A percentile compares a stretch with the other conserved stretches of the same genome.
phyloP scores from a whole-genome alignment of 2,888 invertebrate species.

The Torymus texanus region DNA sequence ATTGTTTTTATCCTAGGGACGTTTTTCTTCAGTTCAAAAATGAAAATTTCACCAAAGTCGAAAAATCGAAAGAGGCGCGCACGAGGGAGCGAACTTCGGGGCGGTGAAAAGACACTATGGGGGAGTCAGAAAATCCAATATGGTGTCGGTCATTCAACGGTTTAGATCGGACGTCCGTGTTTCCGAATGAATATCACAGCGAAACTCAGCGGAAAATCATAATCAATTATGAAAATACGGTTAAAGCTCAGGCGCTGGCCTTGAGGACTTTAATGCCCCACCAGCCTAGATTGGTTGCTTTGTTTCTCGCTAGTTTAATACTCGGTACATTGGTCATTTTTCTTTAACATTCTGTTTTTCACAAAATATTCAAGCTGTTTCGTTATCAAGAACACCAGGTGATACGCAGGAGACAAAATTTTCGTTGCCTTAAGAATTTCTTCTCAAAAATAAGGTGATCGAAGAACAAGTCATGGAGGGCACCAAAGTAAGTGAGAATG shows the following conservation, averaged over 20 bases:
- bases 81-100: conserved; percentile 35
- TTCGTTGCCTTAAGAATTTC: too few species aligned
- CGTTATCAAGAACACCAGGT: too few species aligned
- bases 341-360: conserved; percentile 20
- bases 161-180: conserved; percentile 58
- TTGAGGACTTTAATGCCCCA: conserved; percentile 60
- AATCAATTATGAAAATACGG: conserved; percentile 70
- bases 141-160: conserved; percentile 67
- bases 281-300: conserved; percentile 18
- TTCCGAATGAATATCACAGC: conserved; percentile 20
- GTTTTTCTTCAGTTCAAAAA: not conserved
- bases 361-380: not conserved
- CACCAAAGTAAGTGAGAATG: conserved; percentile 27
- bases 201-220: conserved; percentile 16
- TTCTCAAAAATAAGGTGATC: too few species aligned
- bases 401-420: too few species aligned
- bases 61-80: conserved; percentile 23
- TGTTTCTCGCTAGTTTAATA: conserved; percentile 8
- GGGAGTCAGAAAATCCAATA: conserved; percentile 68
- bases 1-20: too few species aligned
- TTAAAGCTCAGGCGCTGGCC: conserved; percentile 62
- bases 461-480: conserved; percentile 34
- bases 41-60: conserved; percentile 9
- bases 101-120: conserved; percentile 31
- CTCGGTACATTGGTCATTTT: not conserved